phyloP scores from a whole-genome alignment of 2,888 invertebrate genomes.

The Leptinotarsa juncta region DNA sequence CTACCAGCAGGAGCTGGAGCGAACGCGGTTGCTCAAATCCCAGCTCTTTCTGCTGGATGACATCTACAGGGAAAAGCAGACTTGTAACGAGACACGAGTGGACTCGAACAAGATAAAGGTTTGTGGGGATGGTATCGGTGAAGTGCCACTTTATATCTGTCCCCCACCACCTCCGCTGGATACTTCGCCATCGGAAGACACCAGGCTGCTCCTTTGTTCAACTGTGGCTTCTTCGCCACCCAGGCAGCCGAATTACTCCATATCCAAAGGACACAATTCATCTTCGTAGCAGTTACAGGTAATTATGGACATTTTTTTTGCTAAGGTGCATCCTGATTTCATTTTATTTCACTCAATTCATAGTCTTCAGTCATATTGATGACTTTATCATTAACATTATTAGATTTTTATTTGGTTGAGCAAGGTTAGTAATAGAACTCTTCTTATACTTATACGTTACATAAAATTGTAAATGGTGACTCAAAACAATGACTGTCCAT shows the following conservation, averaged over 20 bases:
- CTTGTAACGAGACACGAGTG: slow-evolving; percentile 52
- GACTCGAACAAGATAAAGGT: slow-evolving; percentile 62
- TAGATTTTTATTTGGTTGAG: too few species aligned
- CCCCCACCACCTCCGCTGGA: slow-evolving; percentile 69
- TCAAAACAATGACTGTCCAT: too few species aligned
- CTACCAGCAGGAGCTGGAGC: slow-evolving; percentile 59
- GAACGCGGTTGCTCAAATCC: slow-evolving; percentile 61
- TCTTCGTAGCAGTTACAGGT: slow-evolving; percentile 67
- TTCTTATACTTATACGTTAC: too few species aligned
- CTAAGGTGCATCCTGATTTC: neutral
- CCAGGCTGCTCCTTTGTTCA: slow-evolving; percentile 61
- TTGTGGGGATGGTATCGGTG: slow-evolving; percentile 54
- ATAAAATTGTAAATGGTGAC: too few species aligned
- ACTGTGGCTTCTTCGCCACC: slow-evolving; percentile 41
- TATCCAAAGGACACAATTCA: slow-evolving; percentile 60
- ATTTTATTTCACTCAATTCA: too few species aligned
- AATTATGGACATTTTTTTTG: neutral
- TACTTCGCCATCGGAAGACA: slow-evolving; percentile 69
- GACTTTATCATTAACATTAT: too few species aligned
- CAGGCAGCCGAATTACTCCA: slow-evolving; percentile 58
- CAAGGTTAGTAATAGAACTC: too few species aligned
- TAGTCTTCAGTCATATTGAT: too few species aligned
- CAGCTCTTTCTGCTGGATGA: slow-evolving; percentile 66
- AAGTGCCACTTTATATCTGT: slow-evolving; percentile 67
- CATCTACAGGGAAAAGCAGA: slow-evolving; percentile 59